Base-by-base conservation (phyloP, 1,140 invertebrate genomes). In the Lanistes nyassanus region DNA sequence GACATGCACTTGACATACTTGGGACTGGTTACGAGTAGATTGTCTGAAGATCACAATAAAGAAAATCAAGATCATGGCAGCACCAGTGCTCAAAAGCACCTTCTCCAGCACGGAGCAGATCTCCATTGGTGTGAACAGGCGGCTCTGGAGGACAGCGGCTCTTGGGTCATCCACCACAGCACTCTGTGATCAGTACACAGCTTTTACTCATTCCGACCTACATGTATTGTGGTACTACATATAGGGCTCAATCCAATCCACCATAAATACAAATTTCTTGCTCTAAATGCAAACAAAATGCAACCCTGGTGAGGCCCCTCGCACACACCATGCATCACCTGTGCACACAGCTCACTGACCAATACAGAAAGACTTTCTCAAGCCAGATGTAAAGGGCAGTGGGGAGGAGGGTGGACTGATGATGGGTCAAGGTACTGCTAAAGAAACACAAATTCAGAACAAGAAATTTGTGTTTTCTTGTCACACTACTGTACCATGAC, bases 151-250 rank as follows among this genome's bases (percentile, higher is more conserved):
- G 74, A 78, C 79, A 3, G 76, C 39, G 7, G 82, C 81, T 74
- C 76, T 79, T n/a, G 75, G 74, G 36, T 84, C 82, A 78, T 84
- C 82, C 56, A 80, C 76, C 31, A 77, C 74, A 13, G 78, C 78
- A 77, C 76, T 82, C 77, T 80, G 76, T 67, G 68, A 80, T 68
- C 37, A 53, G 34, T 36, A 62, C n/a, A n/a, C 39, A 62, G 3
- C 7, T 47, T 5, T 36, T 6, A 34, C 7, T 31, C 0, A 19
- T 13, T 62, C 11, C n/a, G 34, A 3, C 34, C 58, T 11, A 1
- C 13, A 16, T 62, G 58, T 13, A 62, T 31, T 62, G 13, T 26
- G 16, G 11, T 31, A 13, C n/a, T 13, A 62, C 58, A 26, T 13
- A 21, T 62, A 62, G 34, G 34, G n/a, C 16, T 31, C 11, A 26